Conservation (phyloP, 2,797 vertebrate species). For the Mus minutoides region DNA sequence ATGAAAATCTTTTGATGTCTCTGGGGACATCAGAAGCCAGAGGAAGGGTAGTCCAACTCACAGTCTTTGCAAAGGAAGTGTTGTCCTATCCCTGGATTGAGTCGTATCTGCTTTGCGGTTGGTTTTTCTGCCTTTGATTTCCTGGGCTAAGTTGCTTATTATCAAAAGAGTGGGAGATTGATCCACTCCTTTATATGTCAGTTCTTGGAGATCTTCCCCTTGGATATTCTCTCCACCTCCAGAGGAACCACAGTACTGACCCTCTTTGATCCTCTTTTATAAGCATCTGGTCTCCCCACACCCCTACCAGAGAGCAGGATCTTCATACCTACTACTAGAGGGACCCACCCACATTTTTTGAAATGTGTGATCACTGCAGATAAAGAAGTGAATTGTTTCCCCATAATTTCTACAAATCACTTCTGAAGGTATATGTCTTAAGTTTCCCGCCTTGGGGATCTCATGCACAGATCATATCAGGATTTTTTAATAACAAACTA, state of each 20-base stretch:
- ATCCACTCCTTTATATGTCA: too few relatives aligned
- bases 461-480: neutral
- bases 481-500: neutral
- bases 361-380: neutral
- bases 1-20: neutral
- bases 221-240: too few relatives aligned
- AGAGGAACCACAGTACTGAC: neutral
- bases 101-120: accelerated
- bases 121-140: neutral
- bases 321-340: neutral
- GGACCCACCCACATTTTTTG: neutral
- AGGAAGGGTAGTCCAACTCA: neutral
- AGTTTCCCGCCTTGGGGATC: neutral
- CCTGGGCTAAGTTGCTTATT: neutral
- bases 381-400: neutral
- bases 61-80: neutral
- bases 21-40: neutral
- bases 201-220: neutral
- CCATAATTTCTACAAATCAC: neutral
- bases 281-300: neutral
- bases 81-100: neutral
- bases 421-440: neutral
- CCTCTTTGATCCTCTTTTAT: neutral
- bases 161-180: neutral
- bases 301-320: neutral